Percentiles rank a stretch among this genome's conserved stretches.
Evolutionary conservation across 2,888 invertebrate species (phyloP).

Genomic region (Lochmaea crataegi): DNA sequence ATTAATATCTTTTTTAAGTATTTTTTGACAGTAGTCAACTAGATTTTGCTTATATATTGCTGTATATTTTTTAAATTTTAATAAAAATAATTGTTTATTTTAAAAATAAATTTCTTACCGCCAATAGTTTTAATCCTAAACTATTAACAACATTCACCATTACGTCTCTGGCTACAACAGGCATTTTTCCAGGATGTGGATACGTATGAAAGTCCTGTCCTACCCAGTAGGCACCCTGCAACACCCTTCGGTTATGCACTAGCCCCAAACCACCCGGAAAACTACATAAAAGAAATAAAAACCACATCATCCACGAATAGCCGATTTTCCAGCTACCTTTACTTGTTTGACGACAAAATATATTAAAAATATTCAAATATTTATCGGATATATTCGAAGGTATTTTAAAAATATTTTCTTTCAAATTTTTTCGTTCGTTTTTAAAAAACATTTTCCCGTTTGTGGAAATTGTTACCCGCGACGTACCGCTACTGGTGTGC

Average conservation of each 20-base stretch:
- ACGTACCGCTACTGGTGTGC: slow-evolving; percentile 9
- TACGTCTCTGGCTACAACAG: slow-evolving; percentile 69
- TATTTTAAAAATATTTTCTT: not conserved
- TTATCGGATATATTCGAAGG: not conserved
- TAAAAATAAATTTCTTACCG: slow-evolving; percentile 61
- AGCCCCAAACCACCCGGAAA: slow-evolving; percentile 21
- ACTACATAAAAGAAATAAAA: slow-evolving; percentile 31
- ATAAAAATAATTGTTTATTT: not conserved
- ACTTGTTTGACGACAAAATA: not conserved
- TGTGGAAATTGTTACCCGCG: not conserved
- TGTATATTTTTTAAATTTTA: too few species aligned
- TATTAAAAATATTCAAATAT: not conserved
- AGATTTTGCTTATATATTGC: too few species aligned
- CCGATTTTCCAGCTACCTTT: not conserved
- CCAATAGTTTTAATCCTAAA: slow-evolving; percentile 76
- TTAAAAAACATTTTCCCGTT: not conserved
- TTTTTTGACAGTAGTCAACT: too few species aligned
- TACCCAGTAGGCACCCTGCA: slow-evolving; percentile 29
- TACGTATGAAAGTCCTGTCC: slow-evolving; percentile 42
- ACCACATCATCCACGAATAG: slow-evolving; percentile 16
- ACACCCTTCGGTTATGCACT: slow-evolving; percentile 24
- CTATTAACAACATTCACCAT: slow-evolving; percentile 86
- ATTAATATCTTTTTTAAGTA: too few species aligned
- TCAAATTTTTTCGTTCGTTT: not conserved
- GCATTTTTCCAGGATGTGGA: slow-evolving; percentile 39